Evolutionary conservation across 2,888 invertebrate genomes (phyloP), one percentile per base, ranked within the genome.

Genomic region (Brenthis daphne): DNA sequence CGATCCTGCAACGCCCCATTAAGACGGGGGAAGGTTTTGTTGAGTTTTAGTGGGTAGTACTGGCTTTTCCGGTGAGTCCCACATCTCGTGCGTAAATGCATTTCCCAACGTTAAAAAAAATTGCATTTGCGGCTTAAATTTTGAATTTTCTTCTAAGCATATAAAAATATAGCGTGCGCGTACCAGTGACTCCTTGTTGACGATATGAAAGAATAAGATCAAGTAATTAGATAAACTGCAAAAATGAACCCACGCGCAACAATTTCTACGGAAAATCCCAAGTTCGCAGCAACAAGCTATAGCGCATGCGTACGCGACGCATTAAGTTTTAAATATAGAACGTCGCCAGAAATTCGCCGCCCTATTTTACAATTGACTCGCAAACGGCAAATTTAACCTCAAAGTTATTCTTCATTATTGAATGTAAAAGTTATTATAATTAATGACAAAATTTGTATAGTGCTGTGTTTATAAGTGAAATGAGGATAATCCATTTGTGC

Each of bases 261-360:
- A 24, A 14, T 55, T 55, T 50, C 16, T 55, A 48, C 58, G 53
- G 50, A 48, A 61, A 55, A 56, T 54, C 53, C 47, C 43, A 56
- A 64, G 58, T 69, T 61, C 57, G 67, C 72, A 51, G 64, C 64
- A 11, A 43, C 37, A 61, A 57, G 63, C 63, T 57, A 60, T 60
- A n/a, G 86, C 92, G 92, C 92, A 89, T 89, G 92, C 91, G 92
- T 81, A 77, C 79, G 80, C 83, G 77, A 80, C 82, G 84, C 81
- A 82, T 80, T 82, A 77, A 76, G 83, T 82, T 88, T 89, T 92
- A 92, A 90, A 90, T 87, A 87, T 92, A 92, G 90, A 87, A 78
- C 81, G 83, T 83, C 84, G 84, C 79, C 84, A 81, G 84, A 85
- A 87, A 87, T 87, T 85, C 76, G 81, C 85, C 84, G 87, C 79